Evolutionary conservation across 2,888 invertebrate genomes (phyloP), one percentile per base, ranked within the genome.

Genomic region (Ashinkailepas kermadecensis): DNA sequence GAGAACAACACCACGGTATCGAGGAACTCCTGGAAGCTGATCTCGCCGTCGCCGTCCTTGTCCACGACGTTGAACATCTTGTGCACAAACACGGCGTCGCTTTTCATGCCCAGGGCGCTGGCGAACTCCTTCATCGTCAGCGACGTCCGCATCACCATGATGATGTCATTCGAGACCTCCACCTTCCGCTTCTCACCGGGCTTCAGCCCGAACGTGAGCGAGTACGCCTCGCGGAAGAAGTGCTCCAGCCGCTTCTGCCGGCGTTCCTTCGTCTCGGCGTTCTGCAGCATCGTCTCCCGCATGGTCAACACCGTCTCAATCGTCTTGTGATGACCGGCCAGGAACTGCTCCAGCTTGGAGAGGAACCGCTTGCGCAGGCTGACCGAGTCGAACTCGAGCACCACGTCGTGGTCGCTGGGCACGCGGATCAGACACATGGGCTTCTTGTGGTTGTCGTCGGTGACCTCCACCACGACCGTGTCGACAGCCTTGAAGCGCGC

Each of bases 41-140:
- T 97, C 83, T 95, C 90, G 4, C 97, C 96, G 87, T 96, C 96
- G 83, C 95, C 91, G 86, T 96, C 96, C 87, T 96, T 96, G 87
- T 97, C 97, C 0, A 97, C 96, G 86, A 97, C 96, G 86, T 97
- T 96, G 87, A 98, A 98, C 97, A 98, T 97, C 88, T 96, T 95
- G 86, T 95, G 93, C 0, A 98, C 97, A 87, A 98, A 98, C 81
- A 97, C 93, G 54, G 96, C 97, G 86, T 96, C 95, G 0, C 95
- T 90, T 87, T 94, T 94, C 98, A 98, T 98, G 67, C 97, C 98
- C 9, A 98, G 89, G 0, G 97, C 97, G 81, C 94, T 95, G 0
- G 97, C 97, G 86, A 98, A 97, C 88, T 98, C 97, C 80, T 93
- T 91, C 86, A 95, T 95, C 0, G 96, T 95, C 82, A 97, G 87